Percentiles rank a stretch among this genome's conserved stretches.
Conservation (phyloP, 2,113 vertebrate genomes). For the Psittacus erithacus region DNA sequence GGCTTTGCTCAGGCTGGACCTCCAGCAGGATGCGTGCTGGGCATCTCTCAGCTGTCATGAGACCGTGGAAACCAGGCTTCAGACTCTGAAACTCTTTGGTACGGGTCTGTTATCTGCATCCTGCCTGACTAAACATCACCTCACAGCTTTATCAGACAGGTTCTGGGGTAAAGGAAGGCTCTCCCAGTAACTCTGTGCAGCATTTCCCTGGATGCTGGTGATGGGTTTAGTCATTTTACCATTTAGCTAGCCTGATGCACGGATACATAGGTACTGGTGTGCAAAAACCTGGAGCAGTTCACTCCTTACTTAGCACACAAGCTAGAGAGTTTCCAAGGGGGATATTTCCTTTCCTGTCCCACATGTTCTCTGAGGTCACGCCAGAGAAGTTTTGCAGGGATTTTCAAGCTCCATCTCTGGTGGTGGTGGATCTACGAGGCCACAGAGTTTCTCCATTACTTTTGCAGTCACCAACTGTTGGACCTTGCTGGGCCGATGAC, state of each 20-base stretch:
- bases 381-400: background rate
- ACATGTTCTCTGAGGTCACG: background rate
- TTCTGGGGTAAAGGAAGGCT: background rate
- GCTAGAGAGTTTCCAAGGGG: background rate
- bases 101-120: background rate
- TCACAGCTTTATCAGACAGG: background rate
- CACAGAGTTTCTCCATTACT: background rate
- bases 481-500: background rate
- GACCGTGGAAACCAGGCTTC: background rate
- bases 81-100: background rate
- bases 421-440: fast-evolving
- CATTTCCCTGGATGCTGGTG: fast-evolving
- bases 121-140: background rate
- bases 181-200: fast-evolving
- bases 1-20: background rate
- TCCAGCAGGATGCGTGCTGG: background rate
- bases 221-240: background rate
- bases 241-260: background rate
- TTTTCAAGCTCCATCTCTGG: background rate
- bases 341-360: background rate
- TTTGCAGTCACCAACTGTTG: background rate
- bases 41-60: background rate
- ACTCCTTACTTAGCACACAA: background rate
- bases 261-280: background rate
- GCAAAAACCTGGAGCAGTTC: background rate